Evolutionary conservation across 2,888 invertebrate species (phyloP), one percentile per base, ranked within the genome.

Genomic region (Pyrochroa serraticornis): DNA sequence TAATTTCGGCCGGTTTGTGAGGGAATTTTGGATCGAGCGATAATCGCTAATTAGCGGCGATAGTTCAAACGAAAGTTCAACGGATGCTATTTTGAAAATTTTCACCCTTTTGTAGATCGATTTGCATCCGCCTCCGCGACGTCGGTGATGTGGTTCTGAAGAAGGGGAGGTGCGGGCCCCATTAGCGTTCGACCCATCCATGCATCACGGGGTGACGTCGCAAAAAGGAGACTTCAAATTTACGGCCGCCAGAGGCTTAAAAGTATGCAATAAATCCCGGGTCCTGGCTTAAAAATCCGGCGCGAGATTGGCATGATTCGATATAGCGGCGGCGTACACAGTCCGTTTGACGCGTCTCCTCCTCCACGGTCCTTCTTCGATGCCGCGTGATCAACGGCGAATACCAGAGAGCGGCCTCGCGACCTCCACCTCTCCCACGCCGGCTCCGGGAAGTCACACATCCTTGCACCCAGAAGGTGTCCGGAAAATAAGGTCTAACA

Each of bases 191-290:
- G 60, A 64, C 65, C 69, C 70, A 68, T 70, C 75, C 71, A 76
- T 77, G 75, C 75, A 77, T 76, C 75, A 77, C 71, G 71, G 73
- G 73, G 72, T 72, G 73, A 73, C 72, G 73, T 68, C 69, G 71
- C 71, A 73, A 74, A 76, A 75, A 76, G 73, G 75, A 74, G 70
- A 70, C 74, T 74, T 76, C 78, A 78, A 79, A 79, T 79, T 79
- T 79, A 79, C 78, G 77, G 77, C 75, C 78, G 77, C 74, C 77
- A 68, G 76, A 75, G 78, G 79, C 79, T 79, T 79, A 79, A 79
- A 79, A 79, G 78, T 79, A 76, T 77, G 79, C 78, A 77, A 79
- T 79, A 79, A 79, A 79, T 80, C 77, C 77, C 73, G 70, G 67
- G 70, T 65, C 67, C 67, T 68, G 71, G 77, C 77, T 79, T 76